phyloP scores from a whole-genome alignment of 1,140 invertebrate genomes.

The Pseudomyrmex cubaensis region DNA sequence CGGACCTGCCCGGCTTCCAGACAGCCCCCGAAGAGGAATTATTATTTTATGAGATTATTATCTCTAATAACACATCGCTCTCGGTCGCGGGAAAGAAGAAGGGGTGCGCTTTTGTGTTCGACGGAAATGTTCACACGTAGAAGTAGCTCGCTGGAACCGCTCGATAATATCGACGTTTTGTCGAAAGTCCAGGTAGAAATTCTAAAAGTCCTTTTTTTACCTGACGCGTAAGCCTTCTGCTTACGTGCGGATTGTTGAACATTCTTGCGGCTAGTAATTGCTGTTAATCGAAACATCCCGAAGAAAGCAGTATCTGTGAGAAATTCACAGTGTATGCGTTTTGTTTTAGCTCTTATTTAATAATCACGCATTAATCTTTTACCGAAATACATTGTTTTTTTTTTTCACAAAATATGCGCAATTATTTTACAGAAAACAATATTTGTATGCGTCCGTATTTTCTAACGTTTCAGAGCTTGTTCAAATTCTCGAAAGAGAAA shows the following conservation, averaged over 20 bases:
- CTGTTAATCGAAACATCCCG: not conserved
- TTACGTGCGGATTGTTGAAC: conserved; percentile 4
- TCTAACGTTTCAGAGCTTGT: not conserved
- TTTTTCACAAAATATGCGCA: not conserved
- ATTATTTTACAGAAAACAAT: conserved; percentile 17
- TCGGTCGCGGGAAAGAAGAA: conserved; percentile 43
- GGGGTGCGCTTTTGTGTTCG: conserved; percentile 55
- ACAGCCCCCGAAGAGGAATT: conserved; percentile 72
- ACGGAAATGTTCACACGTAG: conserved; percentile 50
- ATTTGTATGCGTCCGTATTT: too few species aligned
- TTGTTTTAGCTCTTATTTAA: not conserved
- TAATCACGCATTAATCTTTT: not conserved
- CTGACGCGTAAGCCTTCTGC: not conserved
- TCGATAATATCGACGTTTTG: conserved; percentile 56
- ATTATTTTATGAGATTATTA: conserved; percentile 85
- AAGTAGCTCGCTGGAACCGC: conserved; percentile 23
- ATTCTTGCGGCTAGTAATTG: not conserved
- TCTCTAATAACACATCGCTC: conserved; percentile 82
- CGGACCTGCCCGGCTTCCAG: conserved; percentile 68
- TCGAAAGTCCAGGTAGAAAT: conserved; percentile 46
- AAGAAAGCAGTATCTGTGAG: too few species aligned
- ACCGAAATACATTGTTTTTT: too few species aligned
- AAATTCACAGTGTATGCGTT: too few species aligned
- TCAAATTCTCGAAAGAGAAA: not conserved
- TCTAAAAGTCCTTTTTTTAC: conserved; percentile 32